phyloP scores from a whole-genome alignment of 2,797 vertebrate species.

The Phyllotis vaccarum region DNA sequence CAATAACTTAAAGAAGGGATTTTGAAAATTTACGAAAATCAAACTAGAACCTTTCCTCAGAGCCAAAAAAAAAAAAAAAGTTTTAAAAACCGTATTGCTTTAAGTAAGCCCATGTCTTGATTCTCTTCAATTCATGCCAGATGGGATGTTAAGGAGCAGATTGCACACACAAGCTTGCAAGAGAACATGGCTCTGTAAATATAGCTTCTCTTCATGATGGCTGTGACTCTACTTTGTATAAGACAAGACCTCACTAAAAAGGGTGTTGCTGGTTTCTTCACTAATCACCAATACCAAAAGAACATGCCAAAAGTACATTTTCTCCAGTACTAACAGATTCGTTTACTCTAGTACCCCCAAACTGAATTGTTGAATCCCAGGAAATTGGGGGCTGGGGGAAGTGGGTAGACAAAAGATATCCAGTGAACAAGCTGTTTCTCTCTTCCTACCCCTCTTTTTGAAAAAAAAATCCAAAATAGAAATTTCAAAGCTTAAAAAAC shows the following conservation, averaged over 20 bases:
- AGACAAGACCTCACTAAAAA: constrained; percentile 70
- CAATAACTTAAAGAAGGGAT: constrained; percentile 62
- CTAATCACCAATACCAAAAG: constrained; percentile 65
- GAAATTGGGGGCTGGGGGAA: constrained; percentile 42
- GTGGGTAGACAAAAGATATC: constrained; percentile 62
- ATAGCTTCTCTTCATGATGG: constrained; percentile 69
- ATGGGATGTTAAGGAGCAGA: constrained; percentile 80
- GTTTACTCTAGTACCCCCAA: constrained; percentile 54
- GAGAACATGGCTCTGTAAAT: constrained; percentile 76
- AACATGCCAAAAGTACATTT: constrained; percentile 17
- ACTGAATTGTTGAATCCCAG: constrained; percentile 68
- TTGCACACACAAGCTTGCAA: constrained; percentile 76
- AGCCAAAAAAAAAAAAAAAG: too few relatives aligned
- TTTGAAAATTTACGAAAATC: constrained; percentile 61
- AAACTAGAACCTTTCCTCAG: constrained; percentile 59
- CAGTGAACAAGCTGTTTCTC: constrained; percentile 66
- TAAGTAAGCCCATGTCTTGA: constrained; percentile 75
- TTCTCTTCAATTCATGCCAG: constrained; percentile 71
- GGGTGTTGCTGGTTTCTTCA: not conserved
- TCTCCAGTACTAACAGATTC: constrained; percentile 57
- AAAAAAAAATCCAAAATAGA: constrained; percentile 75
- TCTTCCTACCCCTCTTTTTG: constrained; percentile 49
- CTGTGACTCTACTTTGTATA: constrained; percentile 63
- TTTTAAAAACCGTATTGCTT: constrained; percentile 64
- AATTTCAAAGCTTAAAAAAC: constrained; percentile 77